Base-by-base conservation (phyloP, 2,888 invertebrate genomes). In the Epiperipatus broadwayi region DNA sequence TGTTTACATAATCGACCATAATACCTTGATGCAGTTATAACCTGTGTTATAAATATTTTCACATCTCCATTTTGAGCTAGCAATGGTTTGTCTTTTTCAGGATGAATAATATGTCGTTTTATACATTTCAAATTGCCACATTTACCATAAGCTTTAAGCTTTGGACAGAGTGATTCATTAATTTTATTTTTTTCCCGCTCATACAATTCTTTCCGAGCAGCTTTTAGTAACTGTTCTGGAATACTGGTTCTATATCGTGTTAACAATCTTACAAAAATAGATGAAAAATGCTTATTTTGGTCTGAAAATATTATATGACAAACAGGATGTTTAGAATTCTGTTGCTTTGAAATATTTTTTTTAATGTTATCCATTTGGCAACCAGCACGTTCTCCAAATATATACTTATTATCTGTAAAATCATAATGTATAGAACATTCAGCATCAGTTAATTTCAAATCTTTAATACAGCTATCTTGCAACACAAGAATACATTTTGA, bases 391-490 rank as follows among this genome's bases (percentile, higher is more conserved):
- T 67, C 70, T 32, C 71, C 69, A 53, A 80, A 80, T 51, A 65
- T 64, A 35, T 74, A 71, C 56, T 73, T 75, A 0, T 66, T 59
- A 19, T 58, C 50, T 0, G 76, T 73, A 46, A 80, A 54, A 2
- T 76, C 73, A 56, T 69, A 79, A 53, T 80, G 78, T 12, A 83
- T 64, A 20, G 81, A 57, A 48, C 69, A 64, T 35, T 69, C 63
- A 0, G 74, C 75, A 53, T 75, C 66, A 0, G 68, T 70, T 4
- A 79, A 61, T 41, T 68, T 65, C 37, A 79, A 51, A 45, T 72
- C 68, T 0, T 60, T 60, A 36, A 78, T 59, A 48, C 71, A 66
- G 10, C 63, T 61, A 53, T 81, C 80, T n/a, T 81, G 60, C 10
- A 79, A 57, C 42, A 73, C 56, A 15, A 20, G 33, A 19, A 19